Base-by-base conservation (phyloP, 2,888 invertebrate species). In the Meteorus colon region DNA sequence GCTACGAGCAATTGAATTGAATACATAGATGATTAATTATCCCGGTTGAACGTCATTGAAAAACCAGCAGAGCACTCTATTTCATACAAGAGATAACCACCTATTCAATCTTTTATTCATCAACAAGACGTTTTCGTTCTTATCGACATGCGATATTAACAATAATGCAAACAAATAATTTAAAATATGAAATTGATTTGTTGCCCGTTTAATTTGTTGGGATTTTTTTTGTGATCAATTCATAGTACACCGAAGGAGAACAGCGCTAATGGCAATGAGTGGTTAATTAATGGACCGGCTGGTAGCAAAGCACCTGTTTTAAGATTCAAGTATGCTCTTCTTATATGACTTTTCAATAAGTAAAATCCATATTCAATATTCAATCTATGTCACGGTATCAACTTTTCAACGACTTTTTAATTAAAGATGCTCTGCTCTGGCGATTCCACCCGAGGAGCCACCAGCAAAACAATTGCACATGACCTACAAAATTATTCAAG, bases 401-500 rank as follows among this genome's bases (percentile, higher is more conserved):
- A 71, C 60, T 67, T 59, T n/a, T 45, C 78, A 77, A 68, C 41
- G 0, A 12, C 12, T 41, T 79, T 51, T 67, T 63, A 37, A 72
- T 62, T 72, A 62, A 75, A 89, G 89, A 80, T 89, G 89, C 78
- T 89, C 89, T 16, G 89, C 89, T 16, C 82, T 89, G 75, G 87
- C 89, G 16, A 87, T 83, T 19, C 88, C 89, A 2, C 89, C 89
- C 51, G 86, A 88, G 79, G 84, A 89, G 60, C 85, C 89, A 69
- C 89, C 89, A n/a, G 89, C 89, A 0, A 89, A 86, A 69, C 87
- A 86, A 74, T 91, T 96, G 37, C 94, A 94, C 86, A 94, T 96
- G 85, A 94, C 94, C 1, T 96, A 95, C 89, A 96, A 95, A 89
- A 92, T 94, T 79, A 92, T 94, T 79, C 95, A 96, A 89, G 95